phyloP scores from a whole-genome alignment of 2,113 vertebrate species.

The Hiodon tergisus region DNA sequence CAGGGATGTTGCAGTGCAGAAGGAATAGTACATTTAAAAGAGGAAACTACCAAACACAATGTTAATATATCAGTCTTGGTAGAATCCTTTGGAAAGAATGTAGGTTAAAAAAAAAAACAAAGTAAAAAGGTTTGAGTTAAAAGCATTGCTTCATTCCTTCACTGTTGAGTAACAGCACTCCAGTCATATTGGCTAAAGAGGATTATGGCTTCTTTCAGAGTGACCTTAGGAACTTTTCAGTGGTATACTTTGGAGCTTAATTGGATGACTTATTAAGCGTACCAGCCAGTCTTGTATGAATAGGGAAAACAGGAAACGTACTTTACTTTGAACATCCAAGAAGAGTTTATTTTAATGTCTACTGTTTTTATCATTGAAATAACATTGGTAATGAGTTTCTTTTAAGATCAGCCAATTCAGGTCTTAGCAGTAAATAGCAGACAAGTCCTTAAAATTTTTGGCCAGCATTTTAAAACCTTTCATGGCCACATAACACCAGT shows the following conservation, averaged over 20 bases:
- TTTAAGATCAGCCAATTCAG: conserved; percentile 3
- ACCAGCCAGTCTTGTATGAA: neutral
- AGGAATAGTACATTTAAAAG: no score
- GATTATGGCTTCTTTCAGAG: neutral
- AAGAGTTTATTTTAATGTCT: neutral
- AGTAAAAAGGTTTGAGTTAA: conserved; percentile 3
- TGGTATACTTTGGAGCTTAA: neutral
- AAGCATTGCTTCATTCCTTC: conserved; percentile 2
- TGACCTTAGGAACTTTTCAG: neutral
- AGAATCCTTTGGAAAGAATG: no score
- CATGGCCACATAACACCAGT: neutral
- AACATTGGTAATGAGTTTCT: neutral
- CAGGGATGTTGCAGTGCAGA: no score
- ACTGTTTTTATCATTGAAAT: neutral
- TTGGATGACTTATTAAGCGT: neutral
- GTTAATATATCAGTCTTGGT: no score
- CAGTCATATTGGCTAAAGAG: neutral
- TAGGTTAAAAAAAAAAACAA: neutral
- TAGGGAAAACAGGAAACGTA: neutral
- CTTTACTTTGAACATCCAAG: neutral
- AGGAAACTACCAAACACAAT: no score
- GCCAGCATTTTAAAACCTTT: neutral
- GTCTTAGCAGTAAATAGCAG: neutral
- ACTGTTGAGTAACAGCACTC: neutral
- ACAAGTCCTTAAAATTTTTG: neutral